These are phyloP conservation scores for Ptiloglossa arizonensis DNA, from an alignment of 1,140 invertebrate genomes.

Conservation along the genomic window DNA sequence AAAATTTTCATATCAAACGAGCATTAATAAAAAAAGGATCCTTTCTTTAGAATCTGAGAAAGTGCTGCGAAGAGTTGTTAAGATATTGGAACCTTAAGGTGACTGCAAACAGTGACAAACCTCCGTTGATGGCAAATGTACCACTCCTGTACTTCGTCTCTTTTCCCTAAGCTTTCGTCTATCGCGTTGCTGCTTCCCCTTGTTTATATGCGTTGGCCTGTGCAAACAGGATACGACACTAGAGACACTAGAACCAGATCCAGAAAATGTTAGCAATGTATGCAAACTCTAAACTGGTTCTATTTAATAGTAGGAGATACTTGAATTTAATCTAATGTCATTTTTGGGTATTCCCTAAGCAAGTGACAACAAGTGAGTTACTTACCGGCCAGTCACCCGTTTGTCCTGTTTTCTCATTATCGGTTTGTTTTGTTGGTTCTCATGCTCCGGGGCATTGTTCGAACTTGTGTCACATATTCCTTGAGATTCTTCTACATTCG, in stretches of 20 bases:
- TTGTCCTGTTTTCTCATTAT: conserved; percentile 74
- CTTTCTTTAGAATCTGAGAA: not conserved
- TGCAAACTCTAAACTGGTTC: conserved; percentile 51
- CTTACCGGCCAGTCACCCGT: conserved; percentile 70
- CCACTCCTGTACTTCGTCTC: conserved; percentile 85
- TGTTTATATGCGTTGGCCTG: conserved; percentile 83
- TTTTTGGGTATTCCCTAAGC: not conserved
- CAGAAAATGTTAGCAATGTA: conserved; percentile 60
- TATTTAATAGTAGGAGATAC: conserved; percentile 28
- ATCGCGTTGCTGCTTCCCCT: conserved; percentile 84
- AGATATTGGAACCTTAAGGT: conserved; percentile 40
- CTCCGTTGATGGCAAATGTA: conserved; percentile 86
- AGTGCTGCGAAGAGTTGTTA: conserved; percentile 21
- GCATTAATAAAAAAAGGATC: not conserved
- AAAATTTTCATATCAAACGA: conserved; percentile 3
- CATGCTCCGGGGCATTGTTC: conserved; percentile 66
- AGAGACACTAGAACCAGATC: conserved; percentile 65
- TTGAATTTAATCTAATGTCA: conserved; percentile 23
- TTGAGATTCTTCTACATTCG: conserved; percentile 69
- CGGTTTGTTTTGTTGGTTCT: conserved; percentile 69
- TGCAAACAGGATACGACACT: conserved; percentile 69
- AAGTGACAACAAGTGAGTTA: not conserved
- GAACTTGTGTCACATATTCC: conserved; percentile 68
- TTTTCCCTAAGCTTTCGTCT: conserved; percentile 86
- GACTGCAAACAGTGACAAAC: conserved; percentile 72